phyloP scores from a whole-genome alignment of 2,888 invertebrate genomes.

The Clostera curtula region DNA sequence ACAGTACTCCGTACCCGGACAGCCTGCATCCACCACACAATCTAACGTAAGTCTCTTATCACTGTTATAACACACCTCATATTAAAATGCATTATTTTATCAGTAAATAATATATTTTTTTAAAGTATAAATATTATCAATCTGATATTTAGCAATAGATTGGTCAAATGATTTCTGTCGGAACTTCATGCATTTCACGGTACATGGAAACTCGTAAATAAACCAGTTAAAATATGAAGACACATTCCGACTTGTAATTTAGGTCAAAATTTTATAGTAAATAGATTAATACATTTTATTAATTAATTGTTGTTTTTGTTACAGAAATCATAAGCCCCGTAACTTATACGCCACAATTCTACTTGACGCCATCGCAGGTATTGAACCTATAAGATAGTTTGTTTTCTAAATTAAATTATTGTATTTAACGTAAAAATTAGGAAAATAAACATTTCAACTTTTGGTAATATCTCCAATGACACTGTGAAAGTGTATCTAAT shows the following conservation, averaged over 20 bases:
- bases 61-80: background rate
- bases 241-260: no score
- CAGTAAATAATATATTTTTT: no score
- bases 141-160: no score
- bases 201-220: no score
- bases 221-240: no score
- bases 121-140: no score
- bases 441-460: background rate
- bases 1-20: constrained; percentile 81
- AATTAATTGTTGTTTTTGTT: constrained; percentile 23
- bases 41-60: constrained; percentile 46
- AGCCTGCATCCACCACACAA: constrained; percentile 52
- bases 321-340: constrained; percentile 65
- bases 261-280: no score
- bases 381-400: constrained; percentile 18
- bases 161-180: no score
- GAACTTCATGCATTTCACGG: no score
- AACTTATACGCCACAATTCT: constrained; percentile 42
- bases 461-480: constrained; percentile 15
- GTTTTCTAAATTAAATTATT: constrained; percentile 18
- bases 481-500: constrained; percentile 19
- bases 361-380: constrained; percentile 54
- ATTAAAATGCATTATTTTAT: no score
- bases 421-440: no score
- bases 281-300: constrained; percentile 2